A percentile compares a stretch with the other conserved stretches of the same genome.
Conservation (phyloP, 2,113 vertebrate genomes). For the Clarias gariepinus region DNA sequence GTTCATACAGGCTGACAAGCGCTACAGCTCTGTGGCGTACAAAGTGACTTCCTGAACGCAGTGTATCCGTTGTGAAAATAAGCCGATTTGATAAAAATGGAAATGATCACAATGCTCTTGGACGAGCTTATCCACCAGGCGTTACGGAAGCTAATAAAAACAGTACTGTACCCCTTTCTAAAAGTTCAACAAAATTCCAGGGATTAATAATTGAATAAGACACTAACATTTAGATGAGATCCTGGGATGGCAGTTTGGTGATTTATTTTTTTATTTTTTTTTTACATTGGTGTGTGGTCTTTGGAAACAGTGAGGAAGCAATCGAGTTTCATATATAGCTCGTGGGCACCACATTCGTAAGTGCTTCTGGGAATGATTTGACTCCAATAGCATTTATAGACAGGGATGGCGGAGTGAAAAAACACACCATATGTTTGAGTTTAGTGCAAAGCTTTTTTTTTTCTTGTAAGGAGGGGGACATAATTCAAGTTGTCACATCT, state of each 20-base stretch:
- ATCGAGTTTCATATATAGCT: slow-evolving; percentile 79
- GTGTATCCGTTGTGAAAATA: slow-evolving; percentile 29
- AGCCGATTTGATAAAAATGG: slow-evolving; percentile 57
- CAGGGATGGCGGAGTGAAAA: slow-evolving; percentile 76
- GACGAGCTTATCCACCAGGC: slow-evolving; percentile 51
- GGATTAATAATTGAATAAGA: slow-evolving; percentile 88
- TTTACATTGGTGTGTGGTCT: slow-evolving; percentile 75
- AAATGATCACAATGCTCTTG: slow-evolving; percentile 53
- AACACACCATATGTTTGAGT: slow-evolving; percentile 87
- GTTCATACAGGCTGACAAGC: slow-evolving; percentile 33
- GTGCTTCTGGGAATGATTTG: slow-evolving; percentile 81
- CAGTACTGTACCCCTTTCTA: slow-evolving; percentile 54
- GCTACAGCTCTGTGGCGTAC: slow-evolving; percentile 8
- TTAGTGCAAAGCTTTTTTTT: slow-evolving; percentile 87
- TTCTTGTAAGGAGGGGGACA: slow-evolving; percentile 81
- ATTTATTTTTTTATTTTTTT: slow-evolving; percentile 34
- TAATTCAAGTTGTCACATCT: slow-evolving; percentile 96
- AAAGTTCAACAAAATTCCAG: slow-evolving; percentile 56
- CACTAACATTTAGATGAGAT: slow-evolving; percentile 79
- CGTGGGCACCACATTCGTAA: slow-evolving; percentile 77
- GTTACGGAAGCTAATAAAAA: slow-evolving; percentile 57
- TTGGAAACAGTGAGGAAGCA: slow-evolving; percentile 78
- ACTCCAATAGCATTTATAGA: slow-evolving; percentile 84
- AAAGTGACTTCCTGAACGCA: slow-evolving; percentile 31
- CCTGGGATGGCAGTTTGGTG: slow-evolving; percentile 74